These are phyloP conservation scores for Spizella passerina DNA, from an alignment of 2,797 vertebrate species.

Conservation along the genomic window DNA sequence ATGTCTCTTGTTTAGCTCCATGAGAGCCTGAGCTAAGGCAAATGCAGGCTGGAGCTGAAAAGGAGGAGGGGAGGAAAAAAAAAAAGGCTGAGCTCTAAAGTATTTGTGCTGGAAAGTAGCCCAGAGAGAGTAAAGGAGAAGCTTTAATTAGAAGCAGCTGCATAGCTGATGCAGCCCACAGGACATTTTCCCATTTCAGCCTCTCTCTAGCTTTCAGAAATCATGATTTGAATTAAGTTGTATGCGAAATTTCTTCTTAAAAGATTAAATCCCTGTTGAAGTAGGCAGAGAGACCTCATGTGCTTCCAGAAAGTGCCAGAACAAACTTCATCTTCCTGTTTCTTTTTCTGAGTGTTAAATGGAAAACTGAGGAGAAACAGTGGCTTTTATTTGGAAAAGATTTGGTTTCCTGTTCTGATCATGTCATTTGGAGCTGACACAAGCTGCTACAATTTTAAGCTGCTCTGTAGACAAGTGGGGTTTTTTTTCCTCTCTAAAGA, in stretches of 20 bases:
- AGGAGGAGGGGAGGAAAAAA: conserved; percentile 35
- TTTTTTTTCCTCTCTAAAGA: conserved; percentile 17
- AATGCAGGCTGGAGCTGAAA: conserved; percentile 61
- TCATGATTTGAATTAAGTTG: conserved; percentile 76
- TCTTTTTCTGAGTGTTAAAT: conserved; percentile 43
- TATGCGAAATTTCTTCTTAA: conserved; percentile 68
- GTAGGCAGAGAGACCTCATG: conserved; percentile 41
- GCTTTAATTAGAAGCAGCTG: conserved; percentile 81
- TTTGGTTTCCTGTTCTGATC: conserved; percentile 70
- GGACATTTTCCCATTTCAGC: conserved; percentile 73
- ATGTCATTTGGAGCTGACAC: conserved; percentile 69
- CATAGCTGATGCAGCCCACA: conserved; percentile 80
- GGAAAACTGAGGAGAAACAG: conserved; percentile 62
- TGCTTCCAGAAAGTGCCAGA: conserved; percentile 59
- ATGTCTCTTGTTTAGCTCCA: not conserved
- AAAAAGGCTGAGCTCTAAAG: conserved; percentile 76
- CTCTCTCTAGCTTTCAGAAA: conserved; percentile 74
- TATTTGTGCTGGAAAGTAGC: conserved; percentile 81
- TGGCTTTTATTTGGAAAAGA: conserved; percentile 74
- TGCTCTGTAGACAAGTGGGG: conserved; percentile 59
- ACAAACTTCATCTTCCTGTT: conserved; percentile 57
- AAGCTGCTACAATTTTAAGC: conserved; percentile 62
- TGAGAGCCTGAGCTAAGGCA: conserved; percentile 58
- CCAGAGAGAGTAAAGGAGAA: conserved; percentile 81
- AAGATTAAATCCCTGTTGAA: conserved; percentile 60